Conservation (phyloP, 2,113 vertebrate genomes). For the Brachyistius frenatus region DNA sequence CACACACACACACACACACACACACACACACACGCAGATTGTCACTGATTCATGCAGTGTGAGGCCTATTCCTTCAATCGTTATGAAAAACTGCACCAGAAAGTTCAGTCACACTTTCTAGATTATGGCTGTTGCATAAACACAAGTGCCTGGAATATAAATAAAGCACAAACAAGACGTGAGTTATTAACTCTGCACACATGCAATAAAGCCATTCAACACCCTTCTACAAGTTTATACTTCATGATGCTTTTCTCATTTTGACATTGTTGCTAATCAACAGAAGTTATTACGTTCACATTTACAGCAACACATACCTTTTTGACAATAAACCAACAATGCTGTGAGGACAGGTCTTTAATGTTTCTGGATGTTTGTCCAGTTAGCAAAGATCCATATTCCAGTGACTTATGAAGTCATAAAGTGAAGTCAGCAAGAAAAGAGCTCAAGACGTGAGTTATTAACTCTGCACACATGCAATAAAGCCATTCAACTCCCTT, state of each 20-base stretch:
- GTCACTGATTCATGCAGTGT: constrained; percentile 38
- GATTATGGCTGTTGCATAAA: constrained; percentile 38
- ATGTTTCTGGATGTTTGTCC: no score
- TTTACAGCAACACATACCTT: no score
- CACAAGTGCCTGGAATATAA: constrained; percentile 41
- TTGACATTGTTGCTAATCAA: neutral
- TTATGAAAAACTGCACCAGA: constrained; percentile 35
- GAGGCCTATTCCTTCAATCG: constrained; percentile 26
- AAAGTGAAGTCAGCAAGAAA: no score
- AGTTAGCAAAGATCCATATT: no score
- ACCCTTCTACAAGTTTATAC: no score
- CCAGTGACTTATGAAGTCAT: no score
- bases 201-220: no score
- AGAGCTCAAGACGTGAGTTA: constrained; percentile 18
- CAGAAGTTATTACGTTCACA: neutral
- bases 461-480: neutral
- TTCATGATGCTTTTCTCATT: neutral
- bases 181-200: neutral
- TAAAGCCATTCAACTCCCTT: no score
- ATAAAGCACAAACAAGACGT: constrained; percentile 46
- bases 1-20: constrained; percentile 18
- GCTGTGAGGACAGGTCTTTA: no score
- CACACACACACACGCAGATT: constrained; percentile 16
- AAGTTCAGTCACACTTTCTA: constrained; percentile 43
- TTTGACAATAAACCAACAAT: no score